Evolutionary conservation across 2,113 vertebrate genomes (phyloP), one percentile per base, ranked within the genome.

Genomic region (Helogale parvula): DNA sequence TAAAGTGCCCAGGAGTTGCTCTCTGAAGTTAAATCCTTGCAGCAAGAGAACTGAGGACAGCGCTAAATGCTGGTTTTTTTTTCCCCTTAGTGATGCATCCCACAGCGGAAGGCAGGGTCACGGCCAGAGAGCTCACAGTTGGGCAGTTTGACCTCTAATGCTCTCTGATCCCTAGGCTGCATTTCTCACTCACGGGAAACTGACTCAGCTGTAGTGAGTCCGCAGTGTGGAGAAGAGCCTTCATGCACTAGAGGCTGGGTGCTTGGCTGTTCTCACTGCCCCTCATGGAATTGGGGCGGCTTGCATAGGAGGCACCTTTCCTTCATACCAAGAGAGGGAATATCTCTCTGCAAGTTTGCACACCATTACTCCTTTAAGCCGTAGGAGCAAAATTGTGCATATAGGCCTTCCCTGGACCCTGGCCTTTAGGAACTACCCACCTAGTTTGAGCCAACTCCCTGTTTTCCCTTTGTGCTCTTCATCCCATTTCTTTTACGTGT

Each of bases 1-100:
- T 21, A 31, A 77, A 29, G 35, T 92, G 80, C 63, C 57, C 17
- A 77, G 69, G 80, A 84, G 47, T 50, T 80, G 57, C 31, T 57
- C 80, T 96, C 25, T 57, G 84, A 96, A 71, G 66, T 80, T 33
- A 93, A 35, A 35, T 79, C 77, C 57, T 87, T 50, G 35, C 31
- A 71, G 87, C 47, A 21, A 52, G 80, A 93, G 57, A 81, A 71
- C 45, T 3, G 35, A 52, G 71, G 19, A 80, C 41, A 50, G 80
- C 2, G 5, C 38, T 33, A 25, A 88, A 95, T 15, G 54, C 21
- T 57, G 10, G 41, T 4, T 60, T 83, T 81, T 45, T 82, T 74
- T 19, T 23, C 33, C 31, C 29, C 13, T 82, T 71, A 12, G 9
- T 8, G 11, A 6, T 68, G 54, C 15, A 23, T 38, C 69, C 41